Percentiles rank a stretch among this genome's conserved stretches.
phyloP scores from a whole-genome alignment of 2,113 vertebrate genomes.

The Colaptes auratus region DNA sequence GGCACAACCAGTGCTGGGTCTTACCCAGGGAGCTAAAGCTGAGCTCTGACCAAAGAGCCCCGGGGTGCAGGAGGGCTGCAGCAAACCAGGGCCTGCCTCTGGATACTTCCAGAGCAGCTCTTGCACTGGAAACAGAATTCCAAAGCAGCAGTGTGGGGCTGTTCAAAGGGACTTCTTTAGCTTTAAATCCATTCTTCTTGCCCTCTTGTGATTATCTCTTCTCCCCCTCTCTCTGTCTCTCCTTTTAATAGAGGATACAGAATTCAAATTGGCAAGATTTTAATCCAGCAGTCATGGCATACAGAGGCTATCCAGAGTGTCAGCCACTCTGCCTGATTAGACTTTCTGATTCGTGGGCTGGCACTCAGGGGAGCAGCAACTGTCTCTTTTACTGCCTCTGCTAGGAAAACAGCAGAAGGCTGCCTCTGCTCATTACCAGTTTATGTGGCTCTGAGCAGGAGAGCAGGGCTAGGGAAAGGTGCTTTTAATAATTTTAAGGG shows the following conservation, averaged over 20 bases:
- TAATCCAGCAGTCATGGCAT: conserved; percentile 61
- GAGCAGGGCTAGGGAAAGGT: conserved; percentile 16
- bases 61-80: accelerated
- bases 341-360: conserved; percentile 61
- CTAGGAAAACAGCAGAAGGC: conserved; percentile 67
- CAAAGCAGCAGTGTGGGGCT: background rate
- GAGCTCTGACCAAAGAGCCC: background rate
- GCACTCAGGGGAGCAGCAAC: conserved; percentile 64
- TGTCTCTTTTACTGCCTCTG: conserved; percentile 66
- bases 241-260: conserved; percentile 3
- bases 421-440: conserved; percentile 62
- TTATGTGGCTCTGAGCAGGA: conserved; percentile 47
- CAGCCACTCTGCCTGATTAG: conserved; percentile 50
- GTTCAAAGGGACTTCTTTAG: background rate
- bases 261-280: conserved; percentile 26
- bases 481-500: conserved; percentile 45
- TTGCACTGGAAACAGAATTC: background rate
- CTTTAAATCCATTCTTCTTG: background rate
- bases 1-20: background rate
- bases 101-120: background rate
- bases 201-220: background rate
- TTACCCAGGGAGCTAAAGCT: background rate
- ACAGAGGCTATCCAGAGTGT: conserved; percentile 40
- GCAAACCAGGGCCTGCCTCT: background rate
- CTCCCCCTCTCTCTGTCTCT: background rate